phyloP scores from a whole-genome alignment of 2,113 vertebrate species.

The Lophotis ruficrista region DNA sequence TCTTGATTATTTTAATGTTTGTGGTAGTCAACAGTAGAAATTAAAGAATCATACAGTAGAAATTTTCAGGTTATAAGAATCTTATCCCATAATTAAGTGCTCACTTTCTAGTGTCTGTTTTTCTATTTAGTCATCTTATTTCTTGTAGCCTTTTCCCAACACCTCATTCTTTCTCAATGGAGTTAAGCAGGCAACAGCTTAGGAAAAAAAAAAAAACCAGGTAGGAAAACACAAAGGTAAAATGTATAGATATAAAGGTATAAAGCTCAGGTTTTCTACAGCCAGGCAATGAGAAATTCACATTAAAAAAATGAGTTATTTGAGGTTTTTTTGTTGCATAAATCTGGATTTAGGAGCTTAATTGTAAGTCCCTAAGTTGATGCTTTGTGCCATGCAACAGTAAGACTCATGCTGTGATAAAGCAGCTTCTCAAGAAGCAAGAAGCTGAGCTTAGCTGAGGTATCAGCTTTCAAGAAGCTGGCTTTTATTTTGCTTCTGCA shows the following conservation, averaged over 20 bases:
- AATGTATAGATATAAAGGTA: background rate
- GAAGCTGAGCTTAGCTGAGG: background rate
- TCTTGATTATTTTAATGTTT: background rate
- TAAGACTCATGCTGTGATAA: background rate
- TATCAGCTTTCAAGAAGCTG: background rate
- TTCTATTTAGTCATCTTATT: background rate
- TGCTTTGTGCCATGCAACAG: background rate
- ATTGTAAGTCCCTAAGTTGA: background rate
- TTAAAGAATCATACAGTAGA: background rate
- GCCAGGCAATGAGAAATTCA: background rate
- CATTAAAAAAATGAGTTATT: background rate
- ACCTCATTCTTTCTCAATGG: background rate
- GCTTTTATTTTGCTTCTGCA: background rate
- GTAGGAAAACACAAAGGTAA: background rate
- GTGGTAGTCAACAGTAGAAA: background rate
- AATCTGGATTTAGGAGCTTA: background rate
- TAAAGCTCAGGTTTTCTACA: background rate
- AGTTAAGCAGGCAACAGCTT: background rate
- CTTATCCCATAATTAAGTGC: background rate
- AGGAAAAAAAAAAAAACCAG: too few relatives aligned
- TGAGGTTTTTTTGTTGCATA: background rate
- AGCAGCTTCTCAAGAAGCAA: slow-evolving; percentile 3
- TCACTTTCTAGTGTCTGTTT: background rate
- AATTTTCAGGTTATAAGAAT: background rate
- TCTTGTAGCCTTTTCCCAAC: background rate